Base-by-base conservation (phyloP, 2,888 invertebrate species). In the Seladonia tumulorum region DNA sequence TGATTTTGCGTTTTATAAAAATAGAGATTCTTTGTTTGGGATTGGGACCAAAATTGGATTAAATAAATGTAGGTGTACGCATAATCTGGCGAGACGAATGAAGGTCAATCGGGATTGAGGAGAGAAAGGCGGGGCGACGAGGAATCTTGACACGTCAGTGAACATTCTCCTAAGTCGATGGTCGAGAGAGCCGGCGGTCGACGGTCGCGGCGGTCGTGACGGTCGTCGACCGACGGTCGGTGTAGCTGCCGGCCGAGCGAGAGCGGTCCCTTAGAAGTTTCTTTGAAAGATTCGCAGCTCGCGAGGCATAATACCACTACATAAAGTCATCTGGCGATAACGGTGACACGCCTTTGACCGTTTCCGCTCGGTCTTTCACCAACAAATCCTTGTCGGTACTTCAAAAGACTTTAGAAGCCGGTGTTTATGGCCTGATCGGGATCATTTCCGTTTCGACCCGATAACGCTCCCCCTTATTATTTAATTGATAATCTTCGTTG, bases 211-310 rank as follows among this genome's bases (percentile, higher is more conserved):
- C 66, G 68, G 76, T 84, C 79, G 85, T 70, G 86, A 85, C 84
- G 85, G 85, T 82, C 85, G 86, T 76, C 79, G 85, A 80, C 77
- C 86, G 77, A 75, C 79, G 77, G 86, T 82, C 82, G 80, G 73
- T 73, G 72, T 82, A 88, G 89, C 90, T 85, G 85, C 86, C 76
- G 86, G 81, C 81, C 85, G 88, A 89, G 91, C 93, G 92, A 90
- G 88, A 89, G 91, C 93, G 92, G 90, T 88, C 90, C 92, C 89
- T 92, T 89, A 91, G 92, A 93, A 91, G 92, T 93, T 91, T 90
- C 92, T 92, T 93, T 92, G 90, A 93, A 91, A 93, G 92, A 93
- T 93, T 92, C 90, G 90, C 93, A 89, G 91, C 92, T 88, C 86
- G 85, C 86, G 78, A 87, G 87, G 87, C 90, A 89, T 90, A 90